Evolutionary conservation across 2,797 vertebrate species (phyloP), one percentile per base, ranked within the genome.

Genomic region (Labeo calbasu): DNA sequence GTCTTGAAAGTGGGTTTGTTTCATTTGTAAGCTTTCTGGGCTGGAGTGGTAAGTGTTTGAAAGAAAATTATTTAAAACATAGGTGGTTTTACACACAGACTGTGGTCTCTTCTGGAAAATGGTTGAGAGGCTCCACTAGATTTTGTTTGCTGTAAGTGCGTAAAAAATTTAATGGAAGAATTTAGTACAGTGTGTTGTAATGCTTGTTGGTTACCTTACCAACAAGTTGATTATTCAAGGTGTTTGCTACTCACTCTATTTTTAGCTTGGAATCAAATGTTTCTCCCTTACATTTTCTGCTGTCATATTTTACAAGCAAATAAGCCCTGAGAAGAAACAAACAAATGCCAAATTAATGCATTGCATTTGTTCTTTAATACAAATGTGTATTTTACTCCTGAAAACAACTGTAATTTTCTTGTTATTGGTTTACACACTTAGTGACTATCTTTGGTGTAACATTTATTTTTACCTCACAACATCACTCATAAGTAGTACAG

Each of bases 121-220:
- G 71, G n/a, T 72, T 71, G 50, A 13, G 43, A 69, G 28, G 46
- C 28, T 79, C 17, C 51, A 51, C n/a, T 25, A 25, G 57, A 79
- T 66, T 84, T 75, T 51, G 70, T 57, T 51, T 86, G 75, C 46
- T 81, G 32, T 46, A 48, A 61, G 76, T 84, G 19, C 83, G 32
- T 81, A 40, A 43, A 28, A 46, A 81, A 77, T 76, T 2, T 66
- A 72, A 83, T 51, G 25, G 40, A 81, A 82, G 36, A 81, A 73
- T 51, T 46, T 25, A 70, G 48, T 17, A 25, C 14, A 76, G 68
- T 55, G 28, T 82, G 69, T 17, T 63, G 46, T 46, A 57, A 32
- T 71, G 53, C 32, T 36, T 25, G 43, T 15, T n/a, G 19, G 2
- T 43, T 43, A 17, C 4, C n/a, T 46, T 43, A 21, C 10, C 17